These are phyloP conservation scores for Linnaemya vulpina DNA, from an alignment of 2,888 invertebrate species.

Conservation along the genomic window DNA sequence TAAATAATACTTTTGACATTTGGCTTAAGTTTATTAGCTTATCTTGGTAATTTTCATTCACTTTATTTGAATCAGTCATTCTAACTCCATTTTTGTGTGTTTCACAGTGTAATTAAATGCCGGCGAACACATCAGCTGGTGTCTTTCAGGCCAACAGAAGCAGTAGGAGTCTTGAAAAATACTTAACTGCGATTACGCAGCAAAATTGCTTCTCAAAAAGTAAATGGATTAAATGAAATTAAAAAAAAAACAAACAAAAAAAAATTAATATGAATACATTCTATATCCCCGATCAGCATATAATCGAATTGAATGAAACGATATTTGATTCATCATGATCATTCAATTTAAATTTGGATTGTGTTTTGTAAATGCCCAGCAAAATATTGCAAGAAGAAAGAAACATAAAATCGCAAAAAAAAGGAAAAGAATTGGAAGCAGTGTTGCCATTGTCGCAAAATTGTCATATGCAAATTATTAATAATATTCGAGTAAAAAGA, in stretches of 20 bases:
- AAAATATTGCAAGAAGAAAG: neutral
- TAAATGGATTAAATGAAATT: constrained; percentile 46
- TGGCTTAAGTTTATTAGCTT: too few species aligned
- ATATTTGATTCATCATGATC: constrained; percentile 10
- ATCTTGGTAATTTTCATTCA: too few species aligned
- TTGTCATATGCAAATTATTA: too few species aligned
- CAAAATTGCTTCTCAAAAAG: constrained; percentile 45
- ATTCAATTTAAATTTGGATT: constrained; percentile 30
- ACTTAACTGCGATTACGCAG: constrained; percentile 70
- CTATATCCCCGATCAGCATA: neutral
- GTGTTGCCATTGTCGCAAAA: too few species aligned
- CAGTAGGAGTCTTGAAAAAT: constrained; percentile 67
- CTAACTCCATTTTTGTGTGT: too few species aligned
- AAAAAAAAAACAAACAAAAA: too few species aligned
- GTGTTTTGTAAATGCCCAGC: neutral
- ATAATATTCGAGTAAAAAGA: too few species aligned
- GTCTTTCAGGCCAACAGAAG: constrained; percentile 40
- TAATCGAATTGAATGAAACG: neutral
- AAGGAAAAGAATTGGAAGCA: too few species aligned
- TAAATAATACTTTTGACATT: too few species aligned
- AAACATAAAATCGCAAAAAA: neutral
- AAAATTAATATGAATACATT: constrained; percentile 18
- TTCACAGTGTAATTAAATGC: constrained; percentile 38
- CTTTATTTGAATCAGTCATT: too few species aligned
- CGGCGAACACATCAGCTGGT: constrained; percentile 28